Base-by-base conservation (phyloP, 2,797 vertebrate genomes). In the Selene dorsalis region DNA sequence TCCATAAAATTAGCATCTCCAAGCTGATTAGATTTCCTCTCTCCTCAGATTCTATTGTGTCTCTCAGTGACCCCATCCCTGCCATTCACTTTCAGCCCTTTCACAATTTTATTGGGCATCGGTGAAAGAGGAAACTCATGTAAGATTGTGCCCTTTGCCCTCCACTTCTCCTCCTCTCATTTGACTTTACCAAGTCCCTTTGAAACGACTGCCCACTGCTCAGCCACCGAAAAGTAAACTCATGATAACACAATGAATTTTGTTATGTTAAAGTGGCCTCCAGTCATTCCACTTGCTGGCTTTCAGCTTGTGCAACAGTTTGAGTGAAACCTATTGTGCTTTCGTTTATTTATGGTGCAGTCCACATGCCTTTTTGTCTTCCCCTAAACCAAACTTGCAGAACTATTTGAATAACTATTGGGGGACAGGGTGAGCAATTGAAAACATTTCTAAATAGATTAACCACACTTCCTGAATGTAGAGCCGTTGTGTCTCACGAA, bases 1-100 rank as follows among this genome's bases (percentile, higher is more conserved):
- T 89, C 94, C 91, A 94, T 94, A 95, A 95, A 95, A 95, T 95
- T 95, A 88, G 94, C 95, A 95, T 95, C 88, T 94, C 92, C 91
- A 95, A 93, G 91, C 93, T 89, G 86, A 90, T 94, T 92, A 89
- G 93, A 94, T 94, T 94, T 95, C 94, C 94, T 94, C 92, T 93
- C 86, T 84, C 73, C 87, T 88, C 76, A 35, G 72, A 80, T 24
- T 47, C 88, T 69, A 86, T 94, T 94, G 92, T 94, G 74, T 72
- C 66, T 58, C 75, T 18, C 68, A 39, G 74, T 91, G 93, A 94
- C 91, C 93, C 90, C 84, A 73, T 92, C 84, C 80, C 86, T 7
- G 69, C 89, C 90, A 90, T 94, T 94, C 91, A 91, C 89, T 91
- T 92, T 92, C 80, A 72, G 86, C 0, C 91, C 87, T 93, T 92